Evolutionary conservation across 2,113 vertebrate species (phyloP).

Genomic region (Brachyistius frenatus): DNA sequence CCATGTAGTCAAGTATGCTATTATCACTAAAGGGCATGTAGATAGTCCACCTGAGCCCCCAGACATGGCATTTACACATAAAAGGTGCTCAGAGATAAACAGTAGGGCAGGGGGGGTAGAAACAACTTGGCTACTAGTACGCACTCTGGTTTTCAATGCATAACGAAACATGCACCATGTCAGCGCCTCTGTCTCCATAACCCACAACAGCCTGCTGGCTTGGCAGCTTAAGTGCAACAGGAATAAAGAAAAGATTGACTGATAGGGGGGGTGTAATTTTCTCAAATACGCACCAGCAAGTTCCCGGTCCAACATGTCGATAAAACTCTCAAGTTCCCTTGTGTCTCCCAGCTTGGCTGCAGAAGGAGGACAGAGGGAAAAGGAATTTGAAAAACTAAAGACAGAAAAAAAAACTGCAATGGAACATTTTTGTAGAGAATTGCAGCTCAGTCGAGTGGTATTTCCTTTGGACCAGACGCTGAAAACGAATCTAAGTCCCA

Average conservation of each 20-base stretch:
- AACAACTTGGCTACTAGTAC: conserved; percentile 26
- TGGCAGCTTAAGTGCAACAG: conserved; percentile 42
- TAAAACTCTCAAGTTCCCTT: conserved; percentile 94
- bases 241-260: conserved; percentile 40
- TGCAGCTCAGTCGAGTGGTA: conserved; percentile 63
- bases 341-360: conserved; percentile 96
- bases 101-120: not conserved
- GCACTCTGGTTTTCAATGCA: conserved; percentile 26
- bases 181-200: conserved; percentile 14
- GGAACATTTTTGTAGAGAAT: conserved; percentile 65
- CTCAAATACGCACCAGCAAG: conserved; percentile 90
- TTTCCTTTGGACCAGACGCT: conserved; percentile 76
- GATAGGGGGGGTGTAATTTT: conserved; percentile 57
- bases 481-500: conserved; percentile 57
- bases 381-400: conserved; percentile 49
- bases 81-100: conserved; percentile 71
- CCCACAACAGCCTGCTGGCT: conserved; percentile 20
- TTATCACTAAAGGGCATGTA: conserved; percentile 64
- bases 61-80: conserved; percentile 73
- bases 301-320: conserved; percentile 94
- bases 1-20: conserved; percentile 62
- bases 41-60: conserved; percentile 71
- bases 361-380: conserved; percentile 63
- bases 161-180: conserved; percentile 26
- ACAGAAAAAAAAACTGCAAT: conserved; percentile 27